Base-by-base conservation (phyloP, 2,797 vertebrate species). In the Sebastiscus albofasciatus region DNA sequence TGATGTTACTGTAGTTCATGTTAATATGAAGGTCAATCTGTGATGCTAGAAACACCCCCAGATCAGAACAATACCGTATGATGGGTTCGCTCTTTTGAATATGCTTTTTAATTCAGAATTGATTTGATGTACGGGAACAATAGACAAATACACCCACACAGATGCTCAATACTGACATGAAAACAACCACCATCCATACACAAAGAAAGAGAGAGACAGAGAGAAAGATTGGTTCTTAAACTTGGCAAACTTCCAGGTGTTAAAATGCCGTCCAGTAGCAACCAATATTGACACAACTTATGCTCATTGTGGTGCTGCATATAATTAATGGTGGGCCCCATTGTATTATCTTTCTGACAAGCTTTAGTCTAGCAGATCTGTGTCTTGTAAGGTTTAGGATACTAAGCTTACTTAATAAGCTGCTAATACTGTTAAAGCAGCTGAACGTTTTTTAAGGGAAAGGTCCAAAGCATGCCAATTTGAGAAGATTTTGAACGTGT, bases 11-110 rank as follows among this genome's bases (percentile, higher is more conserved):
- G 56, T 22, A 3, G 54, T 49, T 61, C n/a, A n/a, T 69, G 68
- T 20, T 83, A 13, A 14, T 56, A 13, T 54, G 61, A 68, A 76
- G 85, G 68, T 83, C 68, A 62, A 4, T 70, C 12, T 42, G 26
- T 62, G 22, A 66, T 55, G 61, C n/a, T 69, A 34, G 62, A 68
- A 71, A 34, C 52, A 9, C 18, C 77, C 31, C 65, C 18, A 27
- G 65, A 70, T 27, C 46, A 6, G 29, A 42, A 65, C 56, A 67
- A 33, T n/a, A 20, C 42, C 3, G 7, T 18, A 5, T 29, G 4
- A 56, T 18, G 39, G 4, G 1, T 67, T 42, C 16, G 22, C 16
- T 67, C 46, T 36, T 68, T 73, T 54, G 3, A 31, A 62, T n/a
- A 16, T 31, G 33, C 5, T 69, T 62, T 39, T 67, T 18, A 59